phyloP scores from a whole-genome alignment of 2,888 invertebrate species.

The Epinotia demarniana region DNA sequence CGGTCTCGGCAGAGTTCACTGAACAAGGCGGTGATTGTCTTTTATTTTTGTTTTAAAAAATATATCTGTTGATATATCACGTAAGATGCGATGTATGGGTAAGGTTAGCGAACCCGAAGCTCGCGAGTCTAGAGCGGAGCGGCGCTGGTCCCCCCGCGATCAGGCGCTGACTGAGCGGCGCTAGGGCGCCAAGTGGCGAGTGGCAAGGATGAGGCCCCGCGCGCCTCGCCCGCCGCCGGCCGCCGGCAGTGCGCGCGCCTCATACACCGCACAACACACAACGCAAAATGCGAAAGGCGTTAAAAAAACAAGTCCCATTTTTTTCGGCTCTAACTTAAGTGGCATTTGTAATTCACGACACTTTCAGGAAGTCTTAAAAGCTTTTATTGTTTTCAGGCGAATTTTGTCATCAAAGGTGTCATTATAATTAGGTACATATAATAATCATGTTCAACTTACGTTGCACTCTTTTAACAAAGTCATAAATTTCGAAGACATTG shows the following conservation, averaged over 20 bases:
- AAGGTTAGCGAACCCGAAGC: slow-evolving; percentile 66
- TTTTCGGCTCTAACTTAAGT: slow-evolving; percentile 17
- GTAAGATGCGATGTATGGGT: slow-evolving; percentile 65
- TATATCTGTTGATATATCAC: slow-evolving; percentile 56
- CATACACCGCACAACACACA: slow-evolving; percentile 53
- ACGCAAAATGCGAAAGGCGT: slow-evolving; percentile 46
- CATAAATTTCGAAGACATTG: no score
- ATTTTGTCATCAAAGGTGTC: not conserved
- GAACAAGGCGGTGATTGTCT: slow-evolving; percentile 55
- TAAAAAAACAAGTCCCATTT: slow-evolving; percentile 31
- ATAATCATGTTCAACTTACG: no score
- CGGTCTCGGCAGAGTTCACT: slow-evolving; percentile 62
- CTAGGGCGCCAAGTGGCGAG: slow-evolving; percentile 72
- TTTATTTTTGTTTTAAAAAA: slow-evolving; percentile 56
- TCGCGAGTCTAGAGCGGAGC: slow-evolving; percentile 58
- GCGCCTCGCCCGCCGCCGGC: slow-evolving; percentile 59
- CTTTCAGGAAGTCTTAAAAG: slow-evolving; percentile 7
- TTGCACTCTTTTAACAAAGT: no score
- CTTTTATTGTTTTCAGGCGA: not conserved
- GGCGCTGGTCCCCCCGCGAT: slow-evolving; percentile 66
- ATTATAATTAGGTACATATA: not conserved
- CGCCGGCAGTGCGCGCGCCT: slow-evolving; percentile 76
- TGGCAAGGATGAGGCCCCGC: slow-evolving; percentile 70
- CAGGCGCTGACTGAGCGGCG: slow-evolving; percentile 73
- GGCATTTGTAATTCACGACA: slow-evolving; percentile 26